Evolutionary conservation across 2,797 vertebrate genomes (phyloP), one percentile per base, ranked within the genome.

Genomic region (Astyanax mexicanus): DNA sequence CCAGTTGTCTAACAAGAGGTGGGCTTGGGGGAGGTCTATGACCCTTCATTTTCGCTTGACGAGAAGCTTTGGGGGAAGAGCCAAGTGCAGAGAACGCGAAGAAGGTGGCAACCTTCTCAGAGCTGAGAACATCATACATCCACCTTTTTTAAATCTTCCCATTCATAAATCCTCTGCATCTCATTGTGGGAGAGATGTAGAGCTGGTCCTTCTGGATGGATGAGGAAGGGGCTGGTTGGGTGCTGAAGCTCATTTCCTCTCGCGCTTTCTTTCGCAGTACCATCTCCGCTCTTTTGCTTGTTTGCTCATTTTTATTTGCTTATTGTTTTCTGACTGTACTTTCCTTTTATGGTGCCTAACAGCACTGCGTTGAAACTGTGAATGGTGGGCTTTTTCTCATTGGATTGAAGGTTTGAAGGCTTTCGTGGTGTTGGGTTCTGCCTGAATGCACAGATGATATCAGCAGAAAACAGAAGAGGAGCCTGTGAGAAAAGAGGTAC

Each of bases 161-260:
- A 93, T 95, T 95, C 92, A 93, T 88, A 91, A 93, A 93, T 88
- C 84, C 90, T 91, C 91, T 85, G 86, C 90, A 91, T 90, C 85
- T 87, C 89, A 93, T 93, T 87, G 88, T 88, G 88, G 88, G 82
- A 87, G 91, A 87, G 84, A 93, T 94, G 92, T 93, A 90, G 91
- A 92, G 87, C 86, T 89, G 87, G 91, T 91, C 87, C 86, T 84
- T 87, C 81, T 80, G 86, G 85, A 88, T 87, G 89, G 87, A 89
- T 90, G 90, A 92, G 90, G 88, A 90, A 91, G 87, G 89, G 91
- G 94, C 93, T 91, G 91, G 90, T 92, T 91, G 88, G 91, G 92
- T 89, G 88, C 86, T 81, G 84, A 88, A 86, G 89, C 89, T 92
- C 89, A 91, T 87, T 87, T 84, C 88, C 84, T 92, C 89, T 85